Conservation (phyloP, 1,140 invertebrate species). For the Bemisia tabaci region DNA sequence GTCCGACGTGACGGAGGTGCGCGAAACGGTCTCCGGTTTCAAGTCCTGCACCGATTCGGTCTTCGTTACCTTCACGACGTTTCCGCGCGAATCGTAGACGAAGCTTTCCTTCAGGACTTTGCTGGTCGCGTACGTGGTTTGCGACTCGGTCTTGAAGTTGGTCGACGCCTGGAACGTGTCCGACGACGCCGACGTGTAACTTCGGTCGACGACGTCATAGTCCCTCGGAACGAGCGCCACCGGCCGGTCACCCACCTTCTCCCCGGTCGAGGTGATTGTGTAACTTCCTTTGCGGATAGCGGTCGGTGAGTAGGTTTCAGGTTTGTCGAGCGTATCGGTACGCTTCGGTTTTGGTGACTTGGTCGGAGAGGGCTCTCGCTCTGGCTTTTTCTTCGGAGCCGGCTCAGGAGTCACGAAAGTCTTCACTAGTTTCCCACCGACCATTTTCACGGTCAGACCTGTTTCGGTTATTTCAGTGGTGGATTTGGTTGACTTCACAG, state of each 20-base stretch:
- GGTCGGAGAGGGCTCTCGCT: background rate
- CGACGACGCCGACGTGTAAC: background rate
- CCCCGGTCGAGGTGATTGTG: background rate
- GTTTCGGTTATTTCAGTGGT: too few relatives aligned
- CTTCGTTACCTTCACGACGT: background rate
- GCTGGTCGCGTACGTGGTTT: background rate
- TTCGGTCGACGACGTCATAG: background rate
- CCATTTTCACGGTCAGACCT: slow-evolving; percentile 15
- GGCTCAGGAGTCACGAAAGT: background rate
- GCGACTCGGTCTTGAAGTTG: background rate
- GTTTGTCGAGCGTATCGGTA: background rate
- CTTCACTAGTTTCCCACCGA: slow-evolving; percentile 18
- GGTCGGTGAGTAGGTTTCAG: slow-evolving; percentile 1
- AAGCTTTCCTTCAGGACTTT: background rate
- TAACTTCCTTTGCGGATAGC: background rate
- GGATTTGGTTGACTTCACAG: too few relatives aligned
- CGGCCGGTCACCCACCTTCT: background rate
- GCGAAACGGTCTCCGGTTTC: background rate
- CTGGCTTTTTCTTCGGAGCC: background rate
- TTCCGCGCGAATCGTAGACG: background rate
- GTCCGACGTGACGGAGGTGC: background rate
- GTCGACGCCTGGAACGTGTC: slow-evolving; percentile 2
- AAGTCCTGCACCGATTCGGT: background rate
- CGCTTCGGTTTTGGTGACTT: too few relatives aligned
- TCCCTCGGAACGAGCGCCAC: background rate